Percentiles rank a stretch among this genome's conserved stretches.
These are phyloP conservation scores for Craseonycteris thonglongyai DNA, from an alignment of 2,113 vertebrate species.

Conservation along the genomic window DNA sequence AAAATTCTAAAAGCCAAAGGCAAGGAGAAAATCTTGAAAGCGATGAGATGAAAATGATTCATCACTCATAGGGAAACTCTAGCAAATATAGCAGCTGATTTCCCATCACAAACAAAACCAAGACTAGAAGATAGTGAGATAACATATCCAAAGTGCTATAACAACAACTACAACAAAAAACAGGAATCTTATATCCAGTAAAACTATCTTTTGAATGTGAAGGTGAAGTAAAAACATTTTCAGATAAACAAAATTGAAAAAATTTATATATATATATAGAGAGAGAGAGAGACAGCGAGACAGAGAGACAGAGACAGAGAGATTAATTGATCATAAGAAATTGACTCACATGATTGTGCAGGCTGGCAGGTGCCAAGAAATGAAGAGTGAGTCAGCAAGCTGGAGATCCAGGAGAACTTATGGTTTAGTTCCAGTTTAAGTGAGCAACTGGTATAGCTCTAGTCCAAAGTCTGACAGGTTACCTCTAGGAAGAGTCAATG, in stretches of 20 bases:
- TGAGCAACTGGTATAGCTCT: neutral
- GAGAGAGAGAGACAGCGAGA: neutral
- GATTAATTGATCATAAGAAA: neutral
- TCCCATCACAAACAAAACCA: neutral
- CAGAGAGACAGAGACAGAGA: neutral
- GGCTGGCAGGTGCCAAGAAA: neutral
- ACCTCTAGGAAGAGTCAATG: neutral
- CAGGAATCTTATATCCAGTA: neutral
- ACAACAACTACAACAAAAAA: neutral
- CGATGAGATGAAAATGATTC: neutral
- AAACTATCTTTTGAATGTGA: neutral
- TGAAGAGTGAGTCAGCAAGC: neutral
- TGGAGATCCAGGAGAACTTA: neutral
- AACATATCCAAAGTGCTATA: neutral
- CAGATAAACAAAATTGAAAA: neutral
- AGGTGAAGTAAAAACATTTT: neutral
- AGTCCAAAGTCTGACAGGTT: no score
- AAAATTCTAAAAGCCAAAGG: neutral
- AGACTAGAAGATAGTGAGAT: neutral
- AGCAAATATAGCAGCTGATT: neutral
- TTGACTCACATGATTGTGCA: neutral
- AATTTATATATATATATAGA: neutral
- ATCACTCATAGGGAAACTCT: neutral
- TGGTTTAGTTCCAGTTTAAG: neutral
- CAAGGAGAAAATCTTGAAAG: neutral